Conservation (phyloP, 2,797 vertebrate species). For the Parotocinclus haroldoi region DNA sequence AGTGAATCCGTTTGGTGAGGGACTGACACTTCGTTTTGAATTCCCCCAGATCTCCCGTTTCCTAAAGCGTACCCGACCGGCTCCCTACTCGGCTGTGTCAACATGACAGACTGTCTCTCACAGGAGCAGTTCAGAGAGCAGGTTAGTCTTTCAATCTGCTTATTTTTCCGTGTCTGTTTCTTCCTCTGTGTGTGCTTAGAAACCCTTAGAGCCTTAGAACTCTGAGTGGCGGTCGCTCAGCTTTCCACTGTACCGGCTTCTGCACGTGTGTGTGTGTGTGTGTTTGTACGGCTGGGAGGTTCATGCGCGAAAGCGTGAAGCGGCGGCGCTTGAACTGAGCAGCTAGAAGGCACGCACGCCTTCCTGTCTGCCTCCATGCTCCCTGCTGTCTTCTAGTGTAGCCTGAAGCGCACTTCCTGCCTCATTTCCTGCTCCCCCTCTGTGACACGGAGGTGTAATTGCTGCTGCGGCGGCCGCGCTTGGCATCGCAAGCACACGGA, state of each 20-base stretch:
- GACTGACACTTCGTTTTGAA: slow-evolving; percentile 14
- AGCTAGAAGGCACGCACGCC: slow-evolving; percentile 9
- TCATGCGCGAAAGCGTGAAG: slow-evolving; percentile 1
- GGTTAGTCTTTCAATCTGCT: slow-evolving; percentile 68
- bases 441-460: slow-evolving; percentile 52
- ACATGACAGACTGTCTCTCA: slow-evolving; percentile 84
- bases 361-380: slow-evolving; percentile 27
- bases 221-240: too few relatives aligned
- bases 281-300: neutral
- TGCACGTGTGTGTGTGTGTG: neutral
- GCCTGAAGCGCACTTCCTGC: slow-evolving; percentile 48
- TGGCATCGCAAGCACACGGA: slow-evolving; percentile 28
- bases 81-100: slow-evolving; percentile 90
- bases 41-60: slow-evolving; percentile 72
- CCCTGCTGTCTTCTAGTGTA: slow-evolving; percentile 42
- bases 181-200: neutral
- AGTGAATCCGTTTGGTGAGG: neutral
- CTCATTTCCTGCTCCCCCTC: slow-evolving; percentile 50
- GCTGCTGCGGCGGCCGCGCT: slow-evolving; percentile 30
- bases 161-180: neutral
- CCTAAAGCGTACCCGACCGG: slow-evolving; percentile 87
- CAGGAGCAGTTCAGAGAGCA: slow-evolving; percentile 90
- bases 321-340: slow-evolving; percentile 11
- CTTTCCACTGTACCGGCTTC: too few relatives aligned
- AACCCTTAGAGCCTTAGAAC: too few relatives aligned